A percentile compares a stretch with the other conserved stretches of the same genome.
Conservation (phyloP, 2,113 vertebrate genomes). For the Perca flavescens region DNA sequence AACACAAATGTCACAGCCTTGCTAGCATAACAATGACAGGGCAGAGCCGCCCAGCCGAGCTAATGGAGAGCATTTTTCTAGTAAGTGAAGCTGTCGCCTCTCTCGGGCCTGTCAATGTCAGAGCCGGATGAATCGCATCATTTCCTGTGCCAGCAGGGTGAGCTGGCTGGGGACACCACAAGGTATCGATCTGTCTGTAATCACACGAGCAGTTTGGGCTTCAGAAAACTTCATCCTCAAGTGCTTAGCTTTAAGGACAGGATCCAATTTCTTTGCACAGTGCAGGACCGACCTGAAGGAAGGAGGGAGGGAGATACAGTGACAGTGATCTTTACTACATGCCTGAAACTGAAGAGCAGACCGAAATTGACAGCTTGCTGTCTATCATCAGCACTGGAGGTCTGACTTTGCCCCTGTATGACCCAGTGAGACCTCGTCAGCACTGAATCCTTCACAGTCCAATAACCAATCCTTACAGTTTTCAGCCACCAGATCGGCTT, state of each 20-base stretch:
- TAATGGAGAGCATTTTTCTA: constrained; percentile 80
- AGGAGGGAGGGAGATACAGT: constrained; percentile 43
- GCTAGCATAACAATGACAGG: constrained; percentile 79
- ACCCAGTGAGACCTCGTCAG: constrained; percentile 39
- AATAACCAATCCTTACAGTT: constrained; percentile 21
- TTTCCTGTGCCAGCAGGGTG: constrained; percentile 80
- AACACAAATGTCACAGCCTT: constrained; percentile 77
- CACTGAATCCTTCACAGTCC: constrained; percentile 24
- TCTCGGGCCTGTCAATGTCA: constrained; percentile 83
- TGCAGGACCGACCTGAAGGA: constrained; percentile 55
- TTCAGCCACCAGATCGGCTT: not conserved
- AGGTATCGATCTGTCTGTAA: constrained; percentile 83
- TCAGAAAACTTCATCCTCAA: constrained; percentile 81
- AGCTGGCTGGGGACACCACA: constrained; percentile 73
- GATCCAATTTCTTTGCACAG: constrained; percentile 71
- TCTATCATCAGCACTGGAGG: constrained; percentile 53
- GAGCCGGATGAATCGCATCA: constrained; percentile 78
- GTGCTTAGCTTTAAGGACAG: constrained; percentile 77
- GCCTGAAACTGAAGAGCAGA: constrained; percentile 60
- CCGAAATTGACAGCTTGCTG: constrained; percentile 51
- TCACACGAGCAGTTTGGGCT: constrained; percentile 80
- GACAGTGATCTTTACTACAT: constrained; percentile 67
- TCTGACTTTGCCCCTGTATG: constrained; percentile 30
- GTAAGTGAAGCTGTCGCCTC: constrained; percentile 80
- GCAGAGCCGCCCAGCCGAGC: constrained; percentile 68